These are phyloP conservation scores for Halichoerus grypus DNA, from an alignment of 2,113 vertebrate species.

Conservation along the genomic window DNA sequence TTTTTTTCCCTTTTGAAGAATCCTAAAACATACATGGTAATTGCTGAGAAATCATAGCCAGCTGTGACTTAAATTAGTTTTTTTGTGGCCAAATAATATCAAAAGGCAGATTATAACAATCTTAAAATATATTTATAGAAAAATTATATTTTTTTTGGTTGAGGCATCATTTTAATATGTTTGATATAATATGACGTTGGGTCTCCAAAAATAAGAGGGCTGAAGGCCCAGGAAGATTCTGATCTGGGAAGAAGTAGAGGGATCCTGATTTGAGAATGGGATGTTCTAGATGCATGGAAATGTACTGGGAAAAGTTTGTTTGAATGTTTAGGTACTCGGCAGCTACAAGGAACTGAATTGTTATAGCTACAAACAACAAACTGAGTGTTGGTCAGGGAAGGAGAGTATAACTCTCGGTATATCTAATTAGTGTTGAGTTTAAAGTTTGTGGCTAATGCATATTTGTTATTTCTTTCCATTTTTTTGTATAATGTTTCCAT, in stretches of 20 bases:
- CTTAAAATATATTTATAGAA: neutral
- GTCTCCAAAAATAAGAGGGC: neutral
- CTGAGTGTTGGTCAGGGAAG: neutral
- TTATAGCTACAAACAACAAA: slow-evolving; percentile 32
- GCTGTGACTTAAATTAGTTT: neutral
- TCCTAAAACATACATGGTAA: neutral
- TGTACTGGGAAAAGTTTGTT: neutral
- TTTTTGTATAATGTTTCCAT: slow-evolving; percentile 75
- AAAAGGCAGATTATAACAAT: slow-evolving; percentile 11
- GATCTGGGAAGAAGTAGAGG: neutral
- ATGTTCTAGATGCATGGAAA: neutral
- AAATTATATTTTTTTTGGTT: neutral
- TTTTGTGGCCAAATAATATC: neutral
- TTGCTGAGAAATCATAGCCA: neutral
- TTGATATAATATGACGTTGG: neutral
- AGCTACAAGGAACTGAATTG: slow-evolving; percentile 13
- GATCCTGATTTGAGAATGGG: slow-evolving; percentile 24
- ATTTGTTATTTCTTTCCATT: slow-evolving; percentile 75
- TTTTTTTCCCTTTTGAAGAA: neutral
- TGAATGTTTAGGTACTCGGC: slow-evolving; percentile 55
- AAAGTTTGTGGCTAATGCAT: slow-evolving; percentile 73
- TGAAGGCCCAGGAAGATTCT: neutral
- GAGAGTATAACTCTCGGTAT: neutral
- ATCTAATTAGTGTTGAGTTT: slow-evolving; percentile 70
- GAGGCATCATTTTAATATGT: neutral